Evolutionary conservation across 1,140 invertebrate genomes (phyloP), one percentile per base, ranked within the genome.

Genomic region (Ericerus pela): DNA sequence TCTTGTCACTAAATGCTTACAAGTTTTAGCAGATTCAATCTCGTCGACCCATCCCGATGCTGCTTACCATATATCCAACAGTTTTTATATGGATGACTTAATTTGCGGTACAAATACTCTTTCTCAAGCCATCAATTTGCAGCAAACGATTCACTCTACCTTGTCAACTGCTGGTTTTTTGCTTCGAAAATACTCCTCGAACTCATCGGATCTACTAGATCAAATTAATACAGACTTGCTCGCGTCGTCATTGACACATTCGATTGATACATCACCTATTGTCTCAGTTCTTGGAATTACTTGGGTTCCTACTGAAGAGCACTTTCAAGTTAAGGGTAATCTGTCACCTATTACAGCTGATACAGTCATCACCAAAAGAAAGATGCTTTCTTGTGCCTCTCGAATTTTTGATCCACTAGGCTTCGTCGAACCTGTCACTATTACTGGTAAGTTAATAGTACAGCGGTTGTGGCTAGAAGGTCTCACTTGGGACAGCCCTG

Each of bases 61-160:
- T 1, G 18, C 29, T 2, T 3, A 24, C 6, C 1, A 26, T 1
- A 26, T 55, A 11, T 16, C 11, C 11, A 2, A 1, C 6, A 4
- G 29, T 11, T 54, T 53, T 0, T 58, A 58, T 27, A 53, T 58
- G 0, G 57, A 58, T 18, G 53, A 58, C n/a, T 22, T 58, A 2
- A 5, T 47, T 6, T 8, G 8, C 6, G 53, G 57, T 0, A 31
- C 41, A 18, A 31, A 53, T 10, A 26, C 4, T 10, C 1, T 18
- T 0, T 26, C 38, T 0, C 14, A 18, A 0, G 0, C 43, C 1
- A 11, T 52, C 2, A 16, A 18, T 4, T 4, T 52, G 1, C 56
- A 53, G 11, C 1, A 20, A 1, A 12, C 53, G 3, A 1, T 58
- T 2, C 26, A 52, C 2, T 1, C 14, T 1, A 27, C 51, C 11